These are phyloP conservation scores for Parnassius apollo DNA, from an alignment of 2,888 invertebrate genomes.

Conservation along the genomic window DNA sequence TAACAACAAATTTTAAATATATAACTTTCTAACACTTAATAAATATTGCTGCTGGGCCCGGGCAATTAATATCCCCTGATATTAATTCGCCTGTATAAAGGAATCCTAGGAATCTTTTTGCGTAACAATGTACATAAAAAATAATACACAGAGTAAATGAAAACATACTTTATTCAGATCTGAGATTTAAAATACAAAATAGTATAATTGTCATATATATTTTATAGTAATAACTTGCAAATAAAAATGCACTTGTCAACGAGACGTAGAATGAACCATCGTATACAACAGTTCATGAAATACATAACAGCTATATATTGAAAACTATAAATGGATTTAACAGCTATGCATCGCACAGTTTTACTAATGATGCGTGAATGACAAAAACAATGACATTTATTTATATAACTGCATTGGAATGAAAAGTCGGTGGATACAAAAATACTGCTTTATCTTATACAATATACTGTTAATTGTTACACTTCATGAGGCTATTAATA, in stretches of 20 bases:
- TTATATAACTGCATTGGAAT: slow-evolving; percentile 40
- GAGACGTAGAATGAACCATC: slow-evolving; percentile 34
- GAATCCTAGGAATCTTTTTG: no score
- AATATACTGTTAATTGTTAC: neutral
- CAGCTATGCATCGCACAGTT: slow-evolving; percentile 47
- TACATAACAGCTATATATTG: neutral
- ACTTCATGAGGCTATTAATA: neutral
- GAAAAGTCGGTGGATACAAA: slow-evolving; percentile 57
- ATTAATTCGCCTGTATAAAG: no score
- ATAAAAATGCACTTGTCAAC: slow-evolving; percentile 64
- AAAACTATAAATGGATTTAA: neutral
- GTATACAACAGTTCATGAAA: neutral
- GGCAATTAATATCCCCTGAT: no score
- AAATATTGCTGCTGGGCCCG: no score
- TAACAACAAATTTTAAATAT: no score
- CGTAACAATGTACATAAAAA: neutral
- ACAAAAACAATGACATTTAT: neutral
- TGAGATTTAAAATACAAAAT: slow-evolving; percentile 44
- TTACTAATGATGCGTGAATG: slow-evolving; percentile 32
- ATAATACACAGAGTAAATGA: slow-evolving; percentile 23
- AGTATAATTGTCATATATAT: slow-evolving; percentile 42
- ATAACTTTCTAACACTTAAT: no score
- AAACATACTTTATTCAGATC: slow-evolving; percentile 69
- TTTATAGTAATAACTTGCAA: slow-evolving; percentile 43
- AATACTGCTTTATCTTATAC: slow-evolving; percentile 42